A percentile compares a stretch with the other conserved stretches of the same genome.
Conservation (phyloP, 2,888 invertebrate genomes). For the Arrhopalites spinosus region DNA sequence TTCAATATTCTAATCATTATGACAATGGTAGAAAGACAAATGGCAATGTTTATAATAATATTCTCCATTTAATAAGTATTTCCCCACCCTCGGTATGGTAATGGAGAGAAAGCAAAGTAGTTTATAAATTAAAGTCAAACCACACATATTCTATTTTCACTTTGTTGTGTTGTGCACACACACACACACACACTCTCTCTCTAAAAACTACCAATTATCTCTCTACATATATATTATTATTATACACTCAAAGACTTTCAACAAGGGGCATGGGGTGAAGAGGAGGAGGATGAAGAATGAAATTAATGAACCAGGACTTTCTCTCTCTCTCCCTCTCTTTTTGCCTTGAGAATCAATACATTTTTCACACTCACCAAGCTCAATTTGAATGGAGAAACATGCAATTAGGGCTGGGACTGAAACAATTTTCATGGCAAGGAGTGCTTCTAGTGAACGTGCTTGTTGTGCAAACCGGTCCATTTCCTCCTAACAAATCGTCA, state of each 20-base stretch:
- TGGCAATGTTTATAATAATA: background rate
- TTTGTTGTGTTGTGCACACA: too few relatives aligned
- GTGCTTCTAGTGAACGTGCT: background rate
- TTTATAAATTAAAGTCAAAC: too few relatives aligned
- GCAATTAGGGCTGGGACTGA: background rate
- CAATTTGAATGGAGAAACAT: slow-evolving; percentile 8
- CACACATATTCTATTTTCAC: too few relatives aligned
- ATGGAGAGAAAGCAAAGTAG: too few relatives aligned
- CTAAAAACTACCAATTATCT: too few relatives aligned
- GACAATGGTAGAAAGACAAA: background rate
- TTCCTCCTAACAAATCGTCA: slow-evolving; percentile 8
- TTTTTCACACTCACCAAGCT: slow-evolving; percentile 2
- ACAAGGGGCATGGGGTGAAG: background rate
- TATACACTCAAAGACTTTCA: background rate
- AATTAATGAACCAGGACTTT: slow-evolving; percentile 20
- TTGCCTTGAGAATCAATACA: slow-evolving; percentile 6
- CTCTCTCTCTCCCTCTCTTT: slow-evolving; percentile 2
- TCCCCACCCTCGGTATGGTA: too few relatives aligned
- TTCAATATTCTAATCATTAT: too few relatives aligned
- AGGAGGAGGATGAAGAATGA: background rate
- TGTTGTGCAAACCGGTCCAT: slow-evolving; percentile 18
- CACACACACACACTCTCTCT: too few relatives aligned
- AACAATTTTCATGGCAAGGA: slow-evolving; percentile 16
- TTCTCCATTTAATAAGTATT: too few relatives aligned
- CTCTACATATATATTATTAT: too few relatives aligned